Evolutionary conservation across 1,140 invertebrate species (phyloP), one percentile per base, ranked within the genome.

Genomic region (Acromyrmex heyeri): DNA sequence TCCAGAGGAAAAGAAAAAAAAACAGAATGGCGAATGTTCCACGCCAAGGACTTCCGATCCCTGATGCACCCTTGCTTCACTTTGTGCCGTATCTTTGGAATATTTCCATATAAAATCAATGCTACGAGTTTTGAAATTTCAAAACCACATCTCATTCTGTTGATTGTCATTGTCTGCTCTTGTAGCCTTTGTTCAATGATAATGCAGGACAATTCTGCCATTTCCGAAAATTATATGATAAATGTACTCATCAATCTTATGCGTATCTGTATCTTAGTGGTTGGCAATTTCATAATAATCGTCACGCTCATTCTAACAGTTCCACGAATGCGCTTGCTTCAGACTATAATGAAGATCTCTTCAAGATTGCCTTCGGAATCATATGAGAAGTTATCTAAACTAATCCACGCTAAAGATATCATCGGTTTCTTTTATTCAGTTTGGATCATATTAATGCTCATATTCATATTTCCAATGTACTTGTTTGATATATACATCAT

Each of bases 371-470:
- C 48, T 3, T 50, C 14, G 0, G 62, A 87, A 16, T 76, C 86
- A 0, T 94, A 92, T 21, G 69, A 78, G 30, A 44, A 67, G 30
- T 65, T 92, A 7, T 86, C 92, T 0, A 92, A 72, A 79, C 72
- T 87, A 1, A 82, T 94, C 16, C 92, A 94, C 5, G n/a, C 69
- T 0, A 94, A 94, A 27, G 93, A 95, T 64, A 77, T 93, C 0
- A 4, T 93, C 0, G 90, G 92, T 0, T 92, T 93, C 24, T 0
- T 91, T 0, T 82, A 91, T 44, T 3, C 94, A 0, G 0, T 90
- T 0, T 12, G 30, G 0, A 83, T 92, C 27, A 69, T 83, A 44
- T 44, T 10, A 44, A 10, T 1, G 5, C 0, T 50, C 0, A 92
- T 18, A 21, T 16, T 70, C 6, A 2, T 0, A 18, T 18, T 30